Evolutionary conservation across 2,888 invertebrate genomes (phyloP).

Genomic region (Cyclophora albipunctata): DNA sequence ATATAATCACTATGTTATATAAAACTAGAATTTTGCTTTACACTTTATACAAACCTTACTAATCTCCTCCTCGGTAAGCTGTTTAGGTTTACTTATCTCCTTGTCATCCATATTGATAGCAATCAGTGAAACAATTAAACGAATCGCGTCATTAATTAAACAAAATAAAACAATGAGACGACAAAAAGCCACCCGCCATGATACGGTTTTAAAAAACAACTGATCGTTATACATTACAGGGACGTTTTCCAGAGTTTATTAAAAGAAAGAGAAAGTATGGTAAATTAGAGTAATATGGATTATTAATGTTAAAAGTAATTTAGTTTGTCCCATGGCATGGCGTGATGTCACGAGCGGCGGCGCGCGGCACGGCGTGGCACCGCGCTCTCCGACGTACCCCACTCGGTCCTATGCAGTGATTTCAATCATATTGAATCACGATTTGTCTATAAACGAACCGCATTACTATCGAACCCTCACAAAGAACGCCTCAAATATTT

Average conservation of each 20-base stretch:
- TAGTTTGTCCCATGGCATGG: slow-evolving; percentile 45
- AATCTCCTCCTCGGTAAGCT: slow-evolving; percentile 63
- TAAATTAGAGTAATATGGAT: slow-evolving; percentile 71
- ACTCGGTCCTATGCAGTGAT: background rate
- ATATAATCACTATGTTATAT: no score
- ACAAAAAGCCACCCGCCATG: slow-evolving; percentile 55
- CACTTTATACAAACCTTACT: slow-evolving; percentile 28
- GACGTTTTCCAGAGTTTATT: slow-evolving; percentile 64
- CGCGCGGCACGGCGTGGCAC: slow-evolving; percentile 38
- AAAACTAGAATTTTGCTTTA: no score
- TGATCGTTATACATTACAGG: slow-evolving; percentile 56
- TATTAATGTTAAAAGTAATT: slow-evolving; percentile 73
- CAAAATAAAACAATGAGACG: slow-evolving; percentile 22
- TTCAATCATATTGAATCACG: no score
- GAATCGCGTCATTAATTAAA: slow-evolving; percentile 28
- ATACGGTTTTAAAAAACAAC: slow-evolving; percentile 69
- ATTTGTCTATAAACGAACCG: no score
- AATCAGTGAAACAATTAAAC: slow-evolving; percentile 17
- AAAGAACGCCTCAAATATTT: no score
- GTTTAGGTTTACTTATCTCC: slow-evolving; percentile 41
- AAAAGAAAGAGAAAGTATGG: slow-evolving; percentile 69
- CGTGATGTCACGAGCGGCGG: slow-evolving; percentile 50
- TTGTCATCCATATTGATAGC: slow-evolving; percentile 38
- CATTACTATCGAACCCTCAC: no score
- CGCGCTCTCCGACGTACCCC: slow-evolving; percentile 15